A percentile compares a stretch with the other conserved stretches of the same genome.
Evolutionary conservation across 2,888 invertebrate genomes (phyloP).

Genomic region (Rhimphoctona megacephalus): DNA sequence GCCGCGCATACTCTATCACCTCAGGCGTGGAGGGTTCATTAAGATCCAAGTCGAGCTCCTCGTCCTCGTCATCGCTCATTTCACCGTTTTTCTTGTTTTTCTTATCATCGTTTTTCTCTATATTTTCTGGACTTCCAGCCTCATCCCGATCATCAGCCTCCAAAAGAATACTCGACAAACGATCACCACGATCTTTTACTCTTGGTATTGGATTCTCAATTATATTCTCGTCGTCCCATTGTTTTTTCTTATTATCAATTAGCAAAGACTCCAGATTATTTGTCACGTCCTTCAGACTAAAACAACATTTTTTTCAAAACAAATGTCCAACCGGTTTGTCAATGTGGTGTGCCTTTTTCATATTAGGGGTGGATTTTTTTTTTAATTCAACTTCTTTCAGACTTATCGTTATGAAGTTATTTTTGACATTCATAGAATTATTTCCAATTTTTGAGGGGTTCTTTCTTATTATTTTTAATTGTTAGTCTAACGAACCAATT

Average conservation of each 20-base stretch:
- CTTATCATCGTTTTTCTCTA: slow-evolving; percentile 39
- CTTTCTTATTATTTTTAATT: too few species aligned
- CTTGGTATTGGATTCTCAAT: slow-evolving; percentile 51
- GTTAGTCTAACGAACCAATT: background rate
- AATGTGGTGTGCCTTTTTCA: background rate
- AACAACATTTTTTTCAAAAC: slow-evolving; percentile 17
- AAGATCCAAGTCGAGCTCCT: slow-evolving; percentile 88
- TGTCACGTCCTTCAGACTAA: slow-evolving; percentile 56
- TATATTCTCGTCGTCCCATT: slow-evolving; percentile 53
- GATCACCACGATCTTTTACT: slow-evolving; percentile 64
- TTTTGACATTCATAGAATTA: too few species aligned
- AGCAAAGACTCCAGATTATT: slow-evolving; percentile 62
- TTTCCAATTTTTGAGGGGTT: too few species aligned
- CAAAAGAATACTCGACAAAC: slow-evolving; percentile 60
- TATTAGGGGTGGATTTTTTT: background rate
- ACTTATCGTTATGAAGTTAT: too few species aligned
- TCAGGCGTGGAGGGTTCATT: slow-evolving; percentile 89
- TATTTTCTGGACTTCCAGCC: slow-evolving; percentile 59
- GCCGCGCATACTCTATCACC: slow-evolving; percentile 89
- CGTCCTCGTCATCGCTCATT: slow-evolving; percentile 83
- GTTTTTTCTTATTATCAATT: slow-evolving; percentile 65
- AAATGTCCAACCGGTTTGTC: background rate
- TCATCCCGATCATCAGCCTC: slow-evolving; percentile 63
- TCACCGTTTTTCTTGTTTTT: slow-evolving; percentile 45
- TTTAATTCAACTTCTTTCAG: background rate